Conservation (phyloP, 2,797 vertebrate species). For the Threskiornis aethiopicus region DNA sequence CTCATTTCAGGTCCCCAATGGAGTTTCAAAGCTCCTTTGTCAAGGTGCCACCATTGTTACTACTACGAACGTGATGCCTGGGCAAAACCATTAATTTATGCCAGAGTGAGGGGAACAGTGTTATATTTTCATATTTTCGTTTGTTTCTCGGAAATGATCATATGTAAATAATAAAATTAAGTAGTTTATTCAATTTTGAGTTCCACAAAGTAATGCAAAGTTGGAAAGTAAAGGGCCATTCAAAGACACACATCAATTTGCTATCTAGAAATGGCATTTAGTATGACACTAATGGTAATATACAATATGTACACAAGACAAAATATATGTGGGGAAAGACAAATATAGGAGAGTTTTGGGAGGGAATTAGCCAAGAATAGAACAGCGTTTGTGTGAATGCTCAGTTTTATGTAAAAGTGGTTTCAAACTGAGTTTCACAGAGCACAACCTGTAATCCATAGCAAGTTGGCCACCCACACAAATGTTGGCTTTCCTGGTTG, state of each 20-base stretch:
- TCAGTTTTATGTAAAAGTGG: not conserved
- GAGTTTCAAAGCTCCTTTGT: not conserved
- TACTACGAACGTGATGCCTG: not conserved
- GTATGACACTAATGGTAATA: not conserved
- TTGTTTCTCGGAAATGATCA: not conserved
- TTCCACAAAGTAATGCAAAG: not conserved
- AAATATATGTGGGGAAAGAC: not conserved
- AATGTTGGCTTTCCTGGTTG: not conserved
- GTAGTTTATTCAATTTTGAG: not conserved
- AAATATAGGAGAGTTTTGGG: not conserved
- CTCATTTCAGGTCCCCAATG: not conserved
- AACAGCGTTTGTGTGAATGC: not conserved
- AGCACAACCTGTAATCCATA: not conserved
- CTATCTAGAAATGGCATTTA: not conserved
- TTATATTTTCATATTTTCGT: conserved; percentile 36
- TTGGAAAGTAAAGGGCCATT: not conserved
- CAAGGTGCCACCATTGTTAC: not conserved
- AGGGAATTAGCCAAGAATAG: not conserved
- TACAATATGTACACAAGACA: not conserved
- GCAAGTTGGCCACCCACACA: not conserved
- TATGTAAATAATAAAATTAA: conserved; percentile 23
- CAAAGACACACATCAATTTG: not conserved
- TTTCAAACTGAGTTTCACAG: not conserved
- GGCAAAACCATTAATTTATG: conserved; percentile 30
- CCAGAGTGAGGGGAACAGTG: not conserved